Conservation (phyloP, 2,888 invertebrate species). For the Drosophila phalerata region DNA sequence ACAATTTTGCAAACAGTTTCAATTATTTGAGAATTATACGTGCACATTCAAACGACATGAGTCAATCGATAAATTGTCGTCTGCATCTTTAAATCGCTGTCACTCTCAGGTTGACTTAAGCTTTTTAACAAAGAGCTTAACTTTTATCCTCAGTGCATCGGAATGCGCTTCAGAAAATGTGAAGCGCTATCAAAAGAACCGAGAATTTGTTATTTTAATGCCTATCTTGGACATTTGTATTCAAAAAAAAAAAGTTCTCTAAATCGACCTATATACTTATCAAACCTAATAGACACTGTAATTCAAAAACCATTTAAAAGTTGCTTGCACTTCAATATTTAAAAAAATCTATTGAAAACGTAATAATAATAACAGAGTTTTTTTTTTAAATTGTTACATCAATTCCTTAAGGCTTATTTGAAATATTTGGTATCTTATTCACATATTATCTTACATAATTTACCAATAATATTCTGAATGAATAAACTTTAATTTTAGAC, state of each 20-base stretch:
- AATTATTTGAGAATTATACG: slow-evolving; percentile 16
- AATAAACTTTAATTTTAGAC: too few relatives aligned
- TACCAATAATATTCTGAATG: too few relatives aligned
- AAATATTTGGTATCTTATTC: too few relatives aligned
- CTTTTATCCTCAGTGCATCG: slow-evolving; percentile 21
- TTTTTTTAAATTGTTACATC: too few relatives aligned
- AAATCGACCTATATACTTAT: background rate
- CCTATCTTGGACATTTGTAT: background rate
- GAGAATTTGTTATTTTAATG: background rate
- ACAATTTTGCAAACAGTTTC: slow-evolving; percentile 14
- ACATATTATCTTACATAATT: too few relatives aligned
- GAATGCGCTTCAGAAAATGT: background rate
- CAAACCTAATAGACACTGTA: background rate
- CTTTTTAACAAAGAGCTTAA: slow-evolving; percentile 29
- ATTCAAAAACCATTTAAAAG: too few relatives aligned
- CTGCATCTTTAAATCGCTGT: background rate
- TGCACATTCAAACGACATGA: background rate
- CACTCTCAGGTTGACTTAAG: background rate
- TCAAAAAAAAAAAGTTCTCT: too few relatives aligned
- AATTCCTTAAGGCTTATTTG: too few relatives aligned
- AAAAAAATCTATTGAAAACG: too few relatives aligned
- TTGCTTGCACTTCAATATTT: background rate
- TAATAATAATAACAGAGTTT: too few relatives aligned
- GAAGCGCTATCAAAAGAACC: background rate
- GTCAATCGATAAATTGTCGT: background rate